Conservation (phyloP, 2,797 vertebrate species). For the Sibirionetta formosa region DNA sequence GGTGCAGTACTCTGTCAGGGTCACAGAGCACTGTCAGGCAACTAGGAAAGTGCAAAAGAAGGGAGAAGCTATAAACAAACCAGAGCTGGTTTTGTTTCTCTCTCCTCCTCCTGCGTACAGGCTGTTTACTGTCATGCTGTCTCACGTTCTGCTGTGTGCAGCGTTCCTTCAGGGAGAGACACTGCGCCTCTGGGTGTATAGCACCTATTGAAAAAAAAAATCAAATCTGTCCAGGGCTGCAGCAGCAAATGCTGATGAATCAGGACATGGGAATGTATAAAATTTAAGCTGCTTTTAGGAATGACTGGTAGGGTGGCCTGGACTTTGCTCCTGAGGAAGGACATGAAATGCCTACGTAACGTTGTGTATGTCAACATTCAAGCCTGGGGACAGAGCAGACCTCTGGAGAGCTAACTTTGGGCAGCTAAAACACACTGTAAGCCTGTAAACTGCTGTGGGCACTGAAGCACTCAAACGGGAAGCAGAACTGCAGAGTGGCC, state of each 20-base stretch:
- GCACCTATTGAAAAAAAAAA: neutral
- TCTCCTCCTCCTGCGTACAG: neutral
- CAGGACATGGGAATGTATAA: neutral
- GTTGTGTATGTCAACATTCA: constrained; percentile 11
- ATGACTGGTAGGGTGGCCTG: neutral
- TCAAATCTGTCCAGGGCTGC: neutral
- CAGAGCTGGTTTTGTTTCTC: neutral
- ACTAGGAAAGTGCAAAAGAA: neutral
- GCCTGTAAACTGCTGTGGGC: constrained; percentile 22
- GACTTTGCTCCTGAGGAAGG: constrained; percentile 46
- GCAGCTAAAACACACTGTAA: constrained; percentile 36
- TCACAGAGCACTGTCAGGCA: neutral
- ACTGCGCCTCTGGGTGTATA: accelerated
- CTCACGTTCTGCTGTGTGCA: neutral
- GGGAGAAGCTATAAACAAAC: neutral
- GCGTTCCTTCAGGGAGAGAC: neutral
- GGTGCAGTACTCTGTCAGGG: neutral
- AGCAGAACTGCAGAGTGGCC: neutral
- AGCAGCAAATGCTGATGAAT: neutral
- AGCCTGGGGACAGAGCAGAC: neutral
- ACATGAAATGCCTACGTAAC: neutral
- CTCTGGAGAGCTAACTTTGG: neutral
- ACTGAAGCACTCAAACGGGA: constrained; percentile 26
- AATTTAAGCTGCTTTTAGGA: constrained; percentile 22
- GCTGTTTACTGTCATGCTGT: neutral